A percentile compares a stretch with the other conserved stretches of the same genome.
Conservation (phyloP, 1,140 invertebrate genomes). For the Octopus bimaculoides region DNA sequence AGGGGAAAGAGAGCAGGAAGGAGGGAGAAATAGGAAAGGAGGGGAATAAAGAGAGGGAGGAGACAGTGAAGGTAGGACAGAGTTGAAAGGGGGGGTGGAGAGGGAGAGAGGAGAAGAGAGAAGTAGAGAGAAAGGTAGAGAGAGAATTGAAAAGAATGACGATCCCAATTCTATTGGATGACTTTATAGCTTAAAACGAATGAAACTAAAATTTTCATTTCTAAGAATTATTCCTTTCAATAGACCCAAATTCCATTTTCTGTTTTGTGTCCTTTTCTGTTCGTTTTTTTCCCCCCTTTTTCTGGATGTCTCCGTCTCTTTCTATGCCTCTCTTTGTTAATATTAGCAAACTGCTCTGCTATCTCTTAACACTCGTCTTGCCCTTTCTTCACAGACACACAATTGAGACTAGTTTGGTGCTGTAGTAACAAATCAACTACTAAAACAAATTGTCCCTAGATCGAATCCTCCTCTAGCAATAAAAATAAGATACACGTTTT, state of each 20-base stretch:
- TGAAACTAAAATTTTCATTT: neutral
- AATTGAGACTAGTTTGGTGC: no score
- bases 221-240: neutral
- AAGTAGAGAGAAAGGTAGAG: neutral
- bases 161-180: no score
- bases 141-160: neutral
- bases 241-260: neutral
- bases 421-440: no score
- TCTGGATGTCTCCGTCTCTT: neutral
- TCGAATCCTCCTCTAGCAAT: no score
- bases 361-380: no score
- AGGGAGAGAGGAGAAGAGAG: neutral
- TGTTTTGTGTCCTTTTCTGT: neutral
- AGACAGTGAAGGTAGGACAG: neutral
- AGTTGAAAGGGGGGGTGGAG: neutral
- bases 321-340: no score
- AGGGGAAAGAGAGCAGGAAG: neutral
- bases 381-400: no score
- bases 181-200: neutral
- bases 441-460: no score
- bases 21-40: neutral
- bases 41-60: neutral
- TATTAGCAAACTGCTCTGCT: no score
- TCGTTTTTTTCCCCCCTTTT: neutral
- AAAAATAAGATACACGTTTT: no score